Base-by-base conservation (phyloP, 2,113 vertebrate genomes). In the Plestiodon gilberti region DNA sequence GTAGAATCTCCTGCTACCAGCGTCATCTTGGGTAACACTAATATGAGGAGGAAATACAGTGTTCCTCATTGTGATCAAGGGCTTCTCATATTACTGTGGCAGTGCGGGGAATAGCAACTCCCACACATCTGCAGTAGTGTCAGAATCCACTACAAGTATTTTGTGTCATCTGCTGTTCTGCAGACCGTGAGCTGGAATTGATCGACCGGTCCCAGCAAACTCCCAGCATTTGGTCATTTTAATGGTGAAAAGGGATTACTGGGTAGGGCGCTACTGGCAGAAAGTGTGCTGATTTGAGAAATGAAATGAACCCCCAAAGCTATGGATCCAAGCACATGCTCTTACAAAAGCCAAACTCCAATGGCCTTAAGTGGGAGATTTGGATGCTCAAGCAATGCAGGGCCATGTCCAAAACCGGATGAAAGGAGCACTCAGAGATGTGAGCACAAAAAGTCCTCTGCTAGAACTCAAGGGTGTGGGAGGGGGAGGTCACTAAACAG, bases 321-420 rank as follows among this genome's bases (percentile, higher is more conserved):
- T 61, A 59, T 28, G 82, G 35, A 20, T 20, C 23, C 8, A 17
- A 30, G 35, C 15, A 28, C 57, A 22, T 83, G 35, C 22, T 62
- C 70, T 61, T 40, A 73, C 69, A 59, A 73, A 75, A 75, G 35
- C 25, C 10, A 40, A 75, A 83, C 57, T 43, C 25, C 57, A 14
- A 64, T n/a, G 35, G 25, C 57, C 55, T 43, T 3, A 30, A 62
- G 55, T 83, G 70, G 82, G 82, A 83, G 70, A 75, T 83, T n/a
- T 75, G 82, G 82, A 74, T 83, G 38, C 57, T 83, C 70, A 74
- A 83, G 81, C 35, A 71, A 83, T 59, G 81, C 81, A 73, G 69
- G 82, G 82, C 55, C 18, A n/a, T 20, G 70, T 74, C 82, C 82
- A 83, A 75, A 74, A 61, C 55, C 35, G 3, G 57, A 62, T 75